Evolutionary conservation across 2,113 vertebrate genomes (phyloP).

Genomic region (Colaptes auratus): DNA sequence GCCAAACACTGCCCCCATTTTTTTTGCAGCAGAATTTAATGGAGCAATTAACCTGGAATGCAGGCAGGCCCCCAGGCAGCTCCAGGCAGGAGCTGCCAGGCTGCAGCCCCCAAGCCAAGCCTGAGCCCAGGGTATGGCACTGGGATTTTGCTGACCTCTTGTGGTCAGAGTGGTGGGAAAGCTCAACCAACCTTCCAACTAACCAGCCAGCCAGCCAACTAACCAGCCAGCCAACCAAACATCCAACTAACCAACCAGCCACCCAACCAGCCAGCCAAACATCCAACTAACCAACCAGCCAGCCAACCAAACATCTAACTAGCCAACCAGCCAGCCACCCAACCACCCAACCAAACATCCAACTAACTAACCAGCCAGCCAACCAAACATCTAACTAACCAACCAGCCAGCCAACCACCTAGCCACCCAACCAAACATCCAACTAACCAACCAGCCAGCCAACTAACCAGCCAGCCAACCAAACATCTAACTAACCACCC

Average conservation of each 20-base stretch:
- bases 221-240: too few species aligned
- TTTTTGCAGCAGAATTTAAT: neutral
- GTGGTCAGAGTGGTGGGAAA: neutral
- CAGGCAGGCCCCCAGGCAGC: neutral
- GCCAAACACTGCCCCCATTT: neutral
- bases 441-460: too few species aligned
- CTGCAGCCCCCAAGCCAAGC: neutral
- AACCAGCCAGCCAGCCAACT: fast-evolving
- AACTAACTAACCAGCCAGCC: too few species aligned
- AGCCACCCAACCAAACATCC: fast-evolving
- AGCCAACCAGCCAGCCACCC: too few species aligned
- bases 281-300: fast-evolving
- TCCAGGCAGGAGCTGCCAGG: neutral
- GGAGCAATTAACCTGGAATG: neutral
- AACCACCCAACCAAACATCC: too few species aligned
- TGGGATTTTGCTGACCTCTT: neutral
- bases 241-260: too few species aligned
- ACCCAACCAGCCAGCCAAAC: neutral
- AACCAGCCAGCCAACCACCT: neutral
- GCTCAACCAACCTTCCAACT: neutral
- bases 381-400: too few species aligned
- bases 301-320: too few species aligned
- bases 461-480: too few species aligned
- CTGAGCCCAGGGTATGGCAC: neutral
- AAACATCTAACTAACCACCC: too few species aligned